Conservation (phyloP, 2,113 vertebrate species). For the Budorcas taxicolor region DNA sequence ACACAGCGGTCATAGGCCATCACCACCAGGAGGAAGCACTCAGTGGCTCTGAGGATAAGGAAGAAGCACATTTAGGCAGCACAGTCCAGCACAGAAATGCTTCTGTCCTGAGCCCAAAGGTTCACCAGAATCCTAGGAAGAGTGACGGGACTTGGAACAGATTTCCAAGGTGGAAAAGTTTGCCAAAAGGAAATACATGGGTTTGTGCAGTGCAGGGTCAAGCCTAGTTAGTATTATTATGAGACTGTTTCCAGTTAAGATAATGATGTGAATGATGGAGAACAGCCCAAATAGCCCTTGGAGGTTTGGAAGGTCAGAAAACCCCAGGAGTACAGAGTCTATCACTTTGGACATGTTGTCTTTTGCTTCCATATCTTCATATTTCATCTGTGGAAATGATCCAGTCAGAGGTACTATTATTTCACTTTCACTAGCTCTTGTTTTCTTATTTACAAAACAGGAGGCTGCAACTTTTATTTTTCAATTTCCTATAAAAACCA, state of each 20-base stretch:
- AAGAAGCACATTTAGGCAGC: too few species aligned
- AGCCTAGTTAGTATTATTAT: background rate
- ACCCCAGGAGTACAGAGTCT: constrained; percentile 26
- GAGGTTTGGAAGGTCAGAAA: background rate
- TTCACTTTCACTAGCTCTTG: rapidly evolving
- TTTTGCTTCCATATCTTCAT: background rate
- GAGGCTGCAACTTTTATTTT: rapidly evolving
- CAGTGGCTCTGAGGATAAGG: too few species aligned
- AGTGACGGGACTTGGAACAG: too few species aligned
- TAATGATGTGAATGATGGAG: background rate
- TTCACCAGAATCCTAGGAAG: too few species aligned
- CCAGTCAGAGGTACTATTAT: background rate
- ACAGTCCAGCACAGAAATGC: too few species aligned
- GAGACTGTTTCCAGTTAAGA: constrained; percentile 33
- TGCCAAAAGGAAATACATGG: too few species aligned
- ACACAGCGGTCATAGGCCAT: too few species aligned
- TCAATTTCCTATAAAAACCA: background rate
- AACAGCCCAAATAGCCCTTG: background rate
- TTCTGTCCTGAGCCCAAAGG: too few species aligned
- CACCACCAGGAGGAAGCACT: too few species aligned
- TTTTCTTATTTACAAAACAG: background rate
- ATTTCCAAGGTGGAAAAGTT: too few species aligned
- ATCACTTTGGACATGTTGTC: background rate
- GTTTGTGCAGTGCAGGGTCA: background rate
- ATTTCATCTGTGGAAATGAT: background rate